These are phyloP conservation scores for Chlorodrepanis virens DNA, from an alignment of 2,113 vertebrate genomes.

Conservation along the genomic window DNA sequence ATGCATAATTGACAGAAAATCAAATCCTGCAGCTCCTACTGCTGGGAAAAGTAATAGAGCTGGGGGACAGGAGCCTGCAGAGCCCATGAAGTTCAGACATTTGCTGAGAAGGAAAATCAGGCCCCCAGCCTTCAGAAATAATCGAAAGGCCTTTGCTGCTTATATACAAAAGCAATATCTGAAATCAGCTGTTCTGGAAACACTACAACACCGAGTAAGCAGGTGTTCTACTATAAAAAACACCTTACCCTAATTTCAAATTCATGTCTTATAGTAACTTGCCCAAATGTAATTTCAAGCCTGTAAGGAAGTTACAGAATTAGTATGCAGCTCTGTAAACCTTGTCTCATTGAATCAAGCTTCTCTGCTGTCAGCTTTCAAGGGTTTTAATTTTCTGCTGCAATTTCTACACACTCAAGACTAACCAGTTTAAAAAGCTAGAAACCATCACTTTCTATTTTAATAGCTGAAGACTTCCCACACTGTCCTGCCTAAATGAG, in stretches of 20 bases:
- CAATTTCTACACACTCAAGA: not conserved
- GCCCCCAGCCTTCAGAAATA: not conserved
- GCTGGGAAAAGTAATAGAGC: not conserved
- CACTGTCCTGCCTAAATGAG: constrained; percentile 34
- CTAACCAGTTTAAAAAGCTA: not conserved
- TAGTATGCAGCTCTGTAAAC: constrained; percentile 23
- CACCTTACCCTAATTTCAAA: not conserved
- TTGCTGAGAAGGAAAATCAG: not conserved
- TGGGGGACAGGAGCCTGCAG: not conserved
- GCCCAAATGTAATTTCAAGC: constrained; percentile 37
- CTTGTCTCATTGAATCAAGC: constrained; percentile 21
- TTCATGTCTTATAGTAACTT: not conserved
- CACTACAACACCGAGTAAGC: not conserved
- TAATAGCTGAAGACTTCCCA: constrained; percentile 27
- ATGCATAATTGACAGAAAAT: not conserved
- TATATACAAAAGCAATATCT: not conserved
- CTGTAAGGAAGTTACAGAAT: not conserved
- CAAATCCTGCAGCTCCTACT: not conserved
- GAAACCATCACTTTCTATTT: constrained; percentile 15
- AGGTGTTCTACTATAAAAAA: not conserved
- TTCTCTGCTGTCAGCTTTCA: constrained; percentile 15
- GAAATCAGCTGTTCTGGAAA: constrained; percentile 1
- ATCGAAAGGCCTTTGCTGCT: not conserved
- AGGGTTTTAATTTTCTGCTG: constrained; percentile 48
- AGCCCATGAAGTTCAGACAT: not conserved